Conservation (phyloP, 2,113 vertebrate species). For the Hippocampus zosterae region DNA sequence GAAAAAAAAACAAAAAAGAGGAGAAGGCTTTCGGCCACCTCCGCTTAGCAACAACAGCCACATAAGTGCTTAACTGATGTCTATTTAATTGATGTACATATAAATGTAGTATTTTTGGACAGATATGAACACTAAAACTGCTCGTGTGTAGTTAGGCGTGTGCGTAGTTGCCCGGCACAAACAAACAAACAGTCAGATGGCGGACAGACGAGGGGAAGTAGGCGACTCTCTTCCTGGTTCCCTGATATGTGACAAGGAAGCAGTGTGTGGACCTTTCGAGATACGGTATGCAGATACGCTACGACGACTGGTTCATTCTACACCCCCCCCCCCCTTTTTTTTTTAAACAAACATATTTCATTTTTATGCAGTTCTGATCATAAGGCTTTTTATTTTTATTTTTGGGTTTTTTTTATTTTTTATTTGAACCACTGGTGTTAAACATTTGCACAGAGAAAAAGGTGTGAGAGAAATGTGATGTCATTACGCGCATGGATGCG, state of each 20-base stretch:
- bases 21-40: conserved; percentile 68
- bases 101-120: conserved; percentile 82
- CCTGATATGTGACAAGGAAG: conserved; percentile 24
- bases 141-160: conserved; percentile 81
- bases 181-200: conserved; percentile 56
- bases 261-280: conserved; percentile 21
- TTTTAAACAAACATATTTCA: conserved; percentile 43
- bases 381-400: conserved; percentile 19
- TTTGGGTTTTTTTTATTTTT: conserved; percentile 40
- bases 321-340: conserved; percentile 4
- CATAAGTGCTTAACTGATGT: conserved; percentile 85
- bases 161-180: conserved; percentile 83
- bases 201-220: conserved; percentile 31
- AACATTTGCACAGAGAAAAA: conserved; percentile 84
- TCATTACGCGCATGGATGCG: conserved; percentile 44
- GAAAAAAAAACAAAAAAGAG: conserved; percentile 22
- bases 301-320: conserved; percentile 49
- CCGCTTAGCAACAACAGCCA: conserved; percentile 67
- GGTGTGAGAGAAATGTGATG: conserved; percentile 63
- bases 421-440: conserved; percentile 91
- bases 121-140: conserved; percentile 76
- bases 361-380: conserved; percentile 67
- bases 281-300: neutral
- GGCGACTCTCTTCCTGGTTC: conserved; percentile 23
- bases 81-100: conserved; percentile 98